Evolutionary conservation across 2,113 vertebrate species (phyloP), one percentile per base, ranked within the genome.

Genomic region (Vanacampus margaritifer): DNA sequence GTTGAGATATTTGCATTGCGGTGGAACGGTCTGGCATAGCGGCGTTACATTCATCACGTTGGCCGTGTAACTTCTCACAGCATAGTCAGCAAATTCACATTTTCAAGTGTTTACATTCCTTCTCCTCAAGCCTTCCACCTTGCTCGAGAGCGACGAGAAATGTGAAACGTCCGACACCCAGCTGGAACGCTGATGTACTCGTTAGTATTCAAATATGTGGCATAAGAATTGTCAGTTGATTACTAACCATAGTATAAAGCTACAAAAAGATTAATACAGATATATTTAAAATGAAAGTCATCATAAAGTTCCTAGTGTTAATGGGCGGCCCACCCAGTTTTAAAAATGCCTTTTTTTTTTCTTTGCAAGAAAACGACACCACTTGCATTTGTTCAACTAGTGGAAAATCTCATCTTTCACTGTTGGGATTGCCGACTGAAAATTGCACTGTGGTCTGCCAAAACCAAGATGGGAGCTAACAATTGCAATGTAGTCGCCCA

Each of bases 1-100:
- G 24, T 36, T 59, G 63, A 62, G 45, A 58, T 48, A 58, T 43
- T 54, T 65, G 41, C 26, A 59, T 58, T 57, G 46, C 37, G n/a
- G 62, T 56, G 62, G 39, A 66, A 5, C 72, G 67, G 75, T 68
- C 21, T 80, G 61, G 60, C 87, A 71, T 16, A 17, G 57, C 16
- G 13, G 74, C 72, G 84, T 73, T 70, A 84, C 67, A 85, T 85
- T 88, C 69, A 64, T 74, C 84, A 79, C 73, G 35, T 2, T 36
- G 11, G 17, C 66, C 68, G 67, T 50, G 58, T 32, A 24, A 57
- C 75, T 68, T 82, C 75, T 73, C 83, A 80, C 21, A 68, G 62
- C 64, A 3, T 32, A 72, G 71, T 79, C 76, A 75, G 70, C 72
- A 72, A 72, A 70, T 76, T 70, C 64, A 72, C 28, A 73, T 69